These are phyloP conservation scores for Alectura lathami DNA, from an alignment of 2,113 vertebrate genomes.

Conservation along the genomic window DNA sequence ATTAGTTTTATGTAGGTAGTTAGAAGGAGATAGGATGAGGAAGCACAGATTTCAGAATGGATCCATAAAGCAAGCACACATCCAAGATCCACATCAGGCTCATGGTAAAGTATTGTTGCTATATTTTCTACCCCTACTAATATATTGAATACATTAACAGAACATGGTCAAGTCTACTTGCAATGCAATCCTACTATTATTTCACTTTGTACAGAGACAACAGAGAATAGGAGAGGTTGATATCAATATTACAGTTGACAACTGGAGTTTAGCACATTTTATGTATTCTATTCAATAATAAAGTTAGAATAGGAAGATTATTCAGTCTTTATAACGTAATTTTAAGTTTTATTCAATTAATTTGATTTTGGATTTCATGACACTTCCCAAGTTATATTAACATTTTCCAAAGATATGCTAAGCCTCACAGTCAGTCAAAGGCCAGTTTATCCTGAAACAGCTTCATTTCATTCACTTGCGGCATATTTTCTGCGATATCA, in stretches of 20 bases:
- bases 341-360: not conserved
- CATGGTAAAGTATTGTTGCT: not conserved
- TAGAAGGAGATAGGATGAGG: not conserved
- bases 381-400: not conserved
- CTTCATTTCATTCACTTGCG: not conserved
- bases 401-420: not conserved
- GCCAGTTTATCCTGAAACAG: not conserved
- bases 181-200: not conserved
- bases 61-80: not conserved
- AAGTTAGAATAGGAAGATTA: not conserved
- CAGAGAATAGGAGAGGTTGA: not conserved
- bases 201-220: not conserved
- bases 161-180: not conserved
- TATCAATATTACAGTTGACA: not conserved
- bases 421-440: not conserved
- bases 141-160: not conserved
- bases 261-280: not conserved
- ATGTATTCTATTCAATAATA: not conserved
- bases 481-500: not conserved
- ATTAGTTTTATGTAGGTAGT: fast-evolving
- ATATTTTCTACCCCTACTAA: not conserved
- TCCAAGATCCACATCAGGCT: not conserved
- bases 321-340: not conserved
- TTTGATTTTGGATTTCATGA: not conserved
- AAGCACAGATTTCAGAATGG: not conserved